Conservation (phyloP, 2,888 invertebrate genomes). For the Lithophane ornitopus region DNA sequence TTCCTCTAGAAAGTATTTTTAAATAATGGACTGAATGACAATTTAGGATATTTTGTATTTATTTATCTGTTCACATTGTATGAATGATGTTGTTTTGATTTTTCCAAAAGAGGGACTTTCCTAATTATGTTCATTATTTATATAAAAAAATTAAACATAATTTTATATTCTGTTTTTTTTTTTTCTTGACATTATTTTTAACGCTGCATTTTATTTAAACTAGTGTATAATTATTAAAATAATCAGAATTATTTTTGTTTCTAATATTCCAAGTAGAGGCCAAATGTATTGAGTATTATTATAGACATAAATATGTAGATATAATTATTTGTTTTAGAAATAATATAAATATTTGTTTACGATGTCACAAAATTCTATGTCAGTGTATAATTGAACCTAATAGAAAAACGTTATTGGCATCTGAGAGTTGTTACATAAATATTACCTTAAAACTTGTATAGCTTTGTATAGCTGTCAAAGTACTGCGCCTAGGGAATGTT, state of each 20-base stretch:
- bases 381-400: constrained; percentile 26
- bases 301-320: constrained; percentile 41
- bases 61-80: constrained; percentile 30
- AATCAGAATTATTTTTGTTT: constrained; percentile 15
- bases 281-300: constrained; percentile 61
- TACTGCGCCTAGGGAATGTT: neutral
- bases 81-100: constrained; percentile 29
- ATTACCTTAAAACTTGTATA: neutral
- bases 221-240: constrained; percentile 10
- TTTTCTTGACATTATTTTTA: neutral
- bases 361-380: constrained; percentile 37
- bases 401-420: neutral
- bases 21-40: constrained; percentile 22
- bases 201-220: neutral
- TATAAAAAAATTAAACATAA: neutral
- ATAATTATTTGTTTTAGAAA: constrained; percentile 21
- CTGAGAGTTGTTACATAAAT: neutral
- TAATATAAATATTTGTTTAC: constrained; percentile 23
- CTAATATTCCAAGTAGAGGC: constrained; percentile 54
- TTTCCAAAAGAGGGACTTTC: constrained; percentile 27
- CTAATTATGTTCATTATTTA: constrained; percentile 27
- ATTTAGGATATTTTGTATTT: constrained; percentile 37
- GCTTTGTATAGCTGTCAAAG: neutral
- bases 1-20: neutral
- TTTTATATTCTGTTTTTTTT: neutral